Evolutionary conservation across 2,113 vertebrate genomes (phyloP).

Genomic region (Eudyptes chrysolophus): DNA sequence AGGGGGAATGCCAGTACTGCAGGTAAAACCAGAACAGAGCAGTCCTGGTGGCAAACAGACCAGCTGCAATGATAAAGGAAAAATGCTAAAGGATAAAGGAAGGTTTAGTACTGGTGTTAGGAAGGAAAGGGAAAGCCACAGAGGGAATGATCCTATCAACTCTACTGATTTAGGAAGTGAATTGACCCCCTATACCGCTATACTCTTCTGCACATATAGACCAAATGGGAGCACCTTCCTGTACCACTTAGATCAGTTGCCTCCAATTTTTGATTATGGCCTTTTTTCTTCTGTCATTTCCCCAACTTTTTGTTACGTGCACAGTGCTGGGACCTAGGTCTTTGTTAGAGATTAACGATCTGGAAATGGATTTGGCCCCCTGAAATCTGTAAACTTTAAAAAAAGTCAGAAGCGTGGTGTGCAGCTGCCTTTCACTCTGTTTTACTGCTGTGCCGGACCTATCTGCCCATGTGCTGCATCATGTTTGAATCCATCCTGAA

Average conservation of each 20-base stretch:
- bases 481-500: background rate
- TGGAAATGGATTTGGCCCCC: background rate
- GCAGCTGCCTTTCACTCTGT: background rate
- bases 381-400: background rate
- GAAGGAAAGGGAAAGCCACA: background rate
- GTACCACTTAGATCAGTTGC: background rate
- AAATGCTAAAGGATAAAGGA: background rate
- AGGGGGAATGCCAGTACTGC: background rate
- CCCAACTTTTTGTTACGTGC: background rate
- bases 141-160: background rate
- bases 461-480: background rate
- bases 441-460: background rate
- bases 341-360: background rate
- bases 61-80: background rate
- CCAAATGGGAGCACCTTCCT: background rate
- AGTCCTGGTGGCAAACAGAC: background rate
- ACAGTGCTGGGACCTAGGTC: background rate
- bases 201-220: background rate
- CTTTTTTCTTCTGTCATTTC: background rate
- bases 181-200: fast-evolving
- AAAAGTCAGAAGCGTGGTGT: background rate
- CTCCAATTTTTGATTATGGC: background rate
- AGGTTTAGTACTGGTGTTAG: background rate
- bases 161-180: background rate
- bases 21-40: background rate